Percentiles rank a stretch among this genome's conserved stretches.
phyloP scores from a whole-genome alignment of 2,113 vertebrate species.

The Gavialis gangeticus region DNA sequence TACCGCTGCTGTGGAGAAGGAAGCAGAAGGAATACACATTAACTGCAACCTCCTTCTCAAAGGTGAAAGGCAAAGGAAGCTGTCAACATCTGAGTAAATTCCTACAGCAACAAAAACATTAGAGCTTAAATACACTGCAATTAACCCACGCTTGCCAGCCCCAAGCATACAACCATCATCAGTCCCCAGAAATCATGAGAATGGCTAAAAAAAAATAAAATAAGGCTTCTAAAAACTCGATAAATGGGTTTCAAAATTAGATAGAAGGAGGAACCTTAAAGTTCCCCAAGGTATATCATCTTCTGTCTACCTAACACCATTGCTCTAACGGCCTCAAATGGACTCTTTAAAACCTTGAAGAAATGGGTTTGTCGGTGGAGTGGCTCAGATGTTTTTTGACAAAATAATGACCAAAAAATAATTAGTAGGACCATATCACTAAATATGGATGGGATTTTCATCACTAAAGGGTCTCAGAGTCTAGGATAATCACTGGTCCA shows the following conservation, averaged over 20 bases:
- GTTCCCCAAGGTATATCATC: too few species aligned
- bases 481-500: too few species aligned
- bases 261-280: too few species aligned
- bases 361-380: not conserved
- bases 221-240: too few species aligned
- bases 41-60: not conserved
- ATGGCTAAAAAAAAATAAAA: not conserved
- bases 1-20: rapidly evolving
- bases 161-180: not conserved
- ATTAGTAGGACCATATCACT: too few species aligned
- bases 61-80: not conserved
- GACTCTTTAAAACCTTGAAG: not conserved
- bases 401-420: not conserved
- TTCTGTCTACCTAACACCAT: not conserved
- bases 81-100: not conserved
- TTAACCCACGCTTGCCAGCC: not conserved
- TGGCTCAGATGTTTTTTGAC: not conserved
- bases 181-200: not conserved
- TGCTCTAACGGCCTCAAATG: not conserved
- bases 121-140: rapidly evolving
- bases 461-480: too few species aligned
- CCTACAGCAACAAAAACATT: not conserved
- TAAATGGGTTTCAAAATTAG: too few species aligned
- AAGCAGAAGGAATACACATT: not conserved
- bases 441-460: too few species aligned